Evolutionary conservation across 2,888 invertebrate species (phyloP).

Genomic region (Rhamphomyia laevipes): DNA sequence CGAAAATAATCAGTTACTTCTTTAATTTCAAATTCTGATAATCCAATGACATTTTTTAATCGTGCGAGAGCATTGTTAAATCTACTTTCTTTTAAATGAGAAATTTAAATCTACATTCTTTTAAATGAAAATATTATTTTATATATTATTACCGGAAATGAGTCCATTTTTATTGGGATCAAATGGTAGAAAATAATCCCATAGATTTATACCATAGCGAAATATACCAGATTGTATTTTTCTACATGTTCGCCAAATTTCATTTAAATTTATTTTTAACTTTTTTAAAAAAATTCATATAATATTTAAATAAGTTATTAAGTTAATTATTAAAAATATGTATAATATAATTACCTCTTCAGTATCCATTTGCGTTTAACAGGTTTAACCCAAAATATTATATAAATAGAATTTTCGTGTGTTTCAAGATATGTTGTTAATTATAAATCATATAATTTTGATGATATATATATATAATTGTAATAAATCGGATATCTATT

Average conservation of each 20-base stretch:
- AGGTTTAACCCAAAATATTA: no score
- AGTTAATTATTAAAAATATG: no score
- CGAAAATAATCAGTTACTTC: slow-evolving; percentile 68
- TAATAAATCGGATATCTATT: no score
- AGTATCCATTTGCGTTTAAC: no score
- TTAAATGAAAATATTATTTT: neutral
- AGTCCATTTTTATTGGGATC: slow-evolving; percentile 57
- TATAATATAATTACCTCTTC: no score
- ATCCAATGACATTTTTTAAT: slow-evolving; percentile 51
- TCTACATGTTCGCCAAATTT: slow-evolving; percentile 69
- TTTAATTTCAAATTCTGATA: slow-evolving; percentile 58
- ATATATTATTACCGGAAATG: slow-evolving; percentile 45
- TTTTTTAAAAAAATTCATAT: slow-evolving; percentile 3
- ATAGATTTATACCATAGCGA: slow-evolving; percentile 58
- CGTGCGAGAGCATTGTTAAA: slow-evolving; percentile 60
- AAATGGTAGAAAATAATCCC: slow-evolving; percentile 54
- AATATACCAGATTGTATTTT: slow-evolving; percentile 67
- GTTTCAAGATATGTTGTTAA: no score
- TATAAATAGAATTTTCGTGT: no score
- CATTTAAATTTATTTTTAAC: slow-evolving; percentile 38
- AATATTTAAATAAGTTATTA: no score
- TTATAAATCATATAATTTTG: no score
- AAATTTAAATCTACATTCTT: neutral
- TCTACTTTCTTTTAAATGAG: slow-evolving; percentile 46
- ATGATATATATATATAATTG: no score